Base-by-base conservation (phyloP, 2,113 vertebrate species). In the Mirounga angustirostris region DNA sequence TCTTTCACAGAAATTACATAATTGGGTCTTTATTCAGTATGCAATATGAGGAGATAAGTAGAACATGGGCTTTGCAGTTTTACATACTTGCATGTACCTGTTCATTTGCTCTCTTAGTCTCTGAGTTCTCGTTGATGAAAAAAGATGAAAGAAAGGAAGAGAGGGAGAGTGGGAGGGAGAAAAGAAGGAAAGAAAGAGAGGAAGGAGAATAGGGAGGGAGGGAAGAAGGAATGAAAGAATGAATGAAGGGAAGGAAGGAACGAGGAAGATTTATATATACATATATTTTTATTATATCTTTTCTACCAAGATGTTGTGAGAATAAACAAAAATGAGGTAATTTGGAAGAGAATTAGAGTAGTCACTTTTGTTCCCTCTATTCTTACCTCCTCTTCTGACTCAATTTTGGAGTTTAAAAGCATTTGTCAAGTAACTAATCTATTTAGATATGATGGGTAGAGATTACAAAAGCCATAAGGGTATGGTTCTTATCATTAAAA, bases 341-440 rank as follows among this genome's bases (percentile, higher is more conserved):
- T 88, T 56, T 89, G 28, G 13, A 26, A 50, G 15, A 79, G 18
- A 89, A 94, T 74, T 78, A 80, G 12, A 67, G 40, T 46, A 93
- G 40, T 54, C 6, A 93, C 6, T 54, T 67, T 78, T 78, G 15
- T 7, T 86, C 24, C 15, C 9, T 30, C 14, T 94, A 50, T 82
- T 73, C 19, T 2, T 61, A 1, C 3, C 12, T 50, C 26, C 7
- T 16, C 5, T 7, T 88, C 36, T 10, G 15, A 84, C 33, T 84
- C 21, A 71, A 61, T n/a, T 96, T 88, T 87, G 50, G n/a, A 71
- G 22, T 91, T 91, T 79, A 46, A 59, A 71, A 73, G 1, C 13
- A 69, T 78, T 93, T 81, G 21, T 71, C 92, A 85, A 94, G 54
- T 84, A 76, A 86, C 1, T 74, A 76, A 85, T 96, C 19, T 93